Evolutionary conservation across 2,888 invertebrate species (phyloP), one percentile per base, ranked within the genome.

Genomic region (Synanthedon myopaeformis): DNA sequence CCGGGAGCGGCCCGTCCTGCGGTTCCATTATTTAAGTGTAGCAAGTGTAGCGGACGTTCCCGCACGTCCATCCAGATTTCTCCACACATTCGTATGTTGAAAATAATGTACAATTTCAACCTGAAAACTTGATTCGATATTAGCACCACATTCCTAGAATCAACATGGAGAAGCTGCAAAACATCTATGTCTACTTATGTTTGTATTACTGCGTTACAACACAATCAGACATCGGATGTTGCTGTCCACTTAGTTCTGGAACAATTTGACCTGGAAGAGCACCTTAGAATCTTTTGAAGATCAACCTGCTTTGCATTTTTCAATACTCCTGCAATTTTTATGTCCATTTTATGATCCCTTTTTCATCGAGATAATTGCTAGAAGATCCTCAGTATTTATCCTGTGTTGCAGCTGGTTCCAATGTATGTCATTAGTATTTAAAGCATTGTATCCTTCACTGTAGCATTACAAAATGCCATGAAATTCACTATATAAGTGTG

Each of bases 91-190:
- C 72, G 67, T 57, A 64, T 65, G 72, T 63, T 61, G 73, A 62
- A 66, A 63, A 69, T 13, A 63, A 70, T 59, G 67, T 66, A 68
- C 67, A 66, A 67, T 77, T 72, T 78, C 79, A 74, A 87, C 87
- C 87, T 87, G 87, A 86, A 87, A 87, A 86, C 87, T 87, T 76
- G 87, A 87, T 85, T 82, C 73, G 74, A 82, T 74, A 86, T 87
- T 87, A 87, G 79, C 82, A 85, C 80, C 79, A 73, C 72, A 71
- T 75, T 76, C 74, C 56, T 55, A 55, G 45, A 35, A 35, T 35
- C 45, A 45, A 74, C 69, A 70, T 62, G 61, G 63, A 57, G 61
- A 67, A 73, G 45, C 45, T 19, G 17, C 45, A 45, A 45, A 13
- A 13, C 45, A 45, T 13, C 14, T 45, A 13, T 45, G 45, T 45